These are phyloP conservation scores for Parascotia fuliginaria DNA, from an alignment of 2,888 invertebrate genomes.

Conservation along the genomic window DNA sequence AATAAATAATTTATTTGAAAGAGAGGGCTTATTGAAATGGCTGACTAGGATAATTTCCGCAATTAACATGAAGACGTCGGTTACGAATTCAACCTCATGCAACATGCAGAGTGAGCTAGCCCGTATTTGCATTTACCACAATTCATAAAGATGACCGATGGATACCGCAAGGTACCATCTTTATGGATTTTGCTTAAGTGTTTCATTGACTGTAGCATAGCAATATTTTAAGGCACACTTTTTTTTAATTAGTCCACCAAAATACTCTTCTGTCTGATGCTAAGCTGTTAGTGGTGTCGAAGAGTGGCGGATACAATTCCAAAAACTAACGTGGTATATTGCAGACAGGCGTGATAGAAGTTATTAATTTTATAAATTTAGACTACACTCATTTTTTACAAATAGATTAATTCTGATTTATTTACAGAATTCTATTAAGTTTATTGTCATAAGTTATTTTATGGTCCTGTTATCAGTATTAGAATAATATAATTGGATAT, in stretches of 20 bases:
- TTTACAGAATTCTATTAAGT: no score
- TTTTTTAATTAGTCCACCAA: no score
- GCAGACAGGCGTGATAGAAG: no score
- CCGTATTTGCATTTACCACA: constrained; percentile 51
- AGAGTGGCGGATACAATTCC: no score
- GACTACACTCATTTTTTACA: no score
- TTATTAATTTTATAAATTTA: no score
- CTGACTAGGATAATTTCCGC: constrained; percentile 64
- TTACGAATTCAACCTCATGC: constrained; percentile 68
- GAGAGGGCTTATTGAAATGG: constrained; percentile 58
- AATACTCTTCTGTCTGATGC: no score
- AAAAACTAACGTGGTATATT: no score
- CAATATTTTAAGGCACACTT: no score
- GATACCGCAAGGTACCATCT: constrained; percentile 6
- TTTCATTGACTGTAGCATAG: background rate
- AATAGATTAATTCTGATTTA: no score
- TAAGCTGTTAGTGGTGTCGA: no score
- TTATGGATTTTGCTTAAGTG: background rate
- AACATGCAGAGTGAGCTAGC: constrained; percentile 60
- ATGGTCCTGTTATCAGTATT: constrained; percentile 1
- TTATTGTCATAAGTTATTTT: background rate
- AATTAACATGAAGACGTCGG: constrained; percentile 66
- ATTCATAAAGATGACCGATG: constrained; percentile 26
- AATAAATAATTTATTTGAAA: constrained; percentile 32
- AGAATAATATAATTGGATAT: constrained; percentile 24